Evolutionary conservation across 2,888 invertebrate genomes (phyloP), one percentile per base, ranked within the genome.

Genomic region (Polydesmus complanatus): DNA sequence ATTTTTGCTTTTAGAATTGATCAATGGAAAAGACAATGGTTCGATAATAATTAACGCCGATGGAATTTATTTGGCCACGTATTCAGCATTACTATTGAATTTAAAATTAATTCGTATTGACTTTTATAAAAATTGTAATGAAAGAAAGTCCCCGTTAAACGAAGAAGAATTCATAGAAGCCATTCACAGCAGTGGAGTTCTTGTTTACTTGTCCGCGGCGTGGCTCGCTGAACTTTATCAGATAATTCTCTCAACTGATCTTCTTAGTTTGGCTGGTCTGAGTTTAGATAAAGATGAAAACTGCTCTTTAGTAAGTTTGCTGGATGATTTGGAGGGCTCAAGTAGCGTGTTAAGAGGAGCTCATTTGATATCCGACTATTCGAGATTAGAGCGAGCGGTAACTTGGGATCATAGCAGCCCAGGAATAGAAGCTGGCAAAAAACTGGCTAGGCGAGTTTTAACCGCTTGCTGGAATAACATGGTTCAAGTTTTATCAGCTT

Each of bases 141-240:
- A 14, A n/a, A 71, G 73, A 23, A 72, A 73, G 55, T 68, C 77
- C 21, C 77, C 78, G 1, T 71, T 79, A 27, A 78, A 78, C 60
- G 79, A 80, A 81, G 86, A 86, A 63, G 86, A 91, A 73, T 95
- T 95, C 71, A 87, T 93, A 1, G 90, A 92, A 68, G 88, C 90
- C 70, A 88, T 95, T 3, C 88, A 92, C 72, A 88, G 90, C 37
- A 89, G 90, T 62, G 95, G 94, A 0, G 88, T 95, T 21, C 77
- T 95, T 26, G 88, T 96, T 3, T 96, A 93, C 71, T 79, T 95
- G 11, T 93, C 94, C 0, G 89, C 90, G 0, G 86, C 89, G 0
- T 96, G 95, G 95, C 80, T 96, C 1, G 83, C 89, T 47, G 93
- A 95, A 70, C 78, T 96, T 5, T 96, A 94, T 71, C 90, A 90